Evolutionary conservation across 2,113 vertebrate species (phyloP).

Genomic region (Rhinolophus ferrumequinum): DNA sequence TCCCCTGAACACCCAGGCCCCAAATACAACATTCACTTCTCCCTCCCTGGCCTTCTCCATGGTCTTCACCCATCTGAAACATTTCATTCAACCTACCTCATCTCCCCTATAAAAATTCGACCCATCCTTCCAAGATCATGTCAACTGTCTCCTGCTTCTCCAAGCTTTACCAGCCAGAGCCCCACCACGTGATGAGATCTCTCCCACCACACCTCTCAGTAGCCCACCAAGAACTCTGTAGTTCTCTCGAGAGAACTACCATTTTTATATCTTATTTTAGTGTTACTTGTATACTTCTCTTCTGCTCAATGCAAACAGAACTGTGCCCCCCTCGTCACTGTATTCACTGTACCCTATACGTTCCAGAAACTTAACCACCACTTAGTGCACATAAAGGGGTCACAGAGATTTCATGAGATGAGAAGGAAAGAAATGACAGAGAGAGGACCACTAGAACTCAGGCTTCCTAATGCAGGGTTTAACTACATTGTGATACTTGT

Average conservation of each 20-base stretch:
- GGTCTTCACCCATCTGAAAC: not conserved
- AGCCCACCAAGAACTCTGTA: not conserved
- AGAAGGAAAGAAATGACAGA: not conserved
- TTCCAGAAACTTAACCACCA: not conserved
- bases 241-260: not conserved
- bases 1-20: not conserved
- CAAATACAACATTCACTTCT: not conserved
- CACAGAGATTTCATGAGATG: not conserved
- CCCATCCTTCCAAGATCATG: not conserved
- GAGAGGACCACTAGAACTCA: not conserved
- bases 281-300: not conserved
- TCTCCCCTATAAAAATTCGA: not conserved
- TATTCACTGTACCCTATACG: too few relatives aligned
- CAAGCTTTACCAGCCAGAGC: not conserved
- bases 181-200: not conserved
- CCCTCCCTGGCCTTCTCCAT: not conserved
- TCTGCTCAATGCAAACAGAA: not conserved
- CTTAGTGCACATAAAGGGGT: not conserved
- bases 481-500: not conserved
- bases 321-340: not conserved
- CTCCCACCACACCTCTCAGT: not conserved
- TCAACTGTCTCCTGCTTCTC: not conserved
- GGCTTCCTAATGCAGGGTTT: not conserved
- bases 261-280: not conserved
- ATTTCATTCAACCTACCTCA: not conserved